phyloP scores from a whole-genome alignment of 1,140 invertebrate genomes.

The Nylanderia fulva region DNA sequence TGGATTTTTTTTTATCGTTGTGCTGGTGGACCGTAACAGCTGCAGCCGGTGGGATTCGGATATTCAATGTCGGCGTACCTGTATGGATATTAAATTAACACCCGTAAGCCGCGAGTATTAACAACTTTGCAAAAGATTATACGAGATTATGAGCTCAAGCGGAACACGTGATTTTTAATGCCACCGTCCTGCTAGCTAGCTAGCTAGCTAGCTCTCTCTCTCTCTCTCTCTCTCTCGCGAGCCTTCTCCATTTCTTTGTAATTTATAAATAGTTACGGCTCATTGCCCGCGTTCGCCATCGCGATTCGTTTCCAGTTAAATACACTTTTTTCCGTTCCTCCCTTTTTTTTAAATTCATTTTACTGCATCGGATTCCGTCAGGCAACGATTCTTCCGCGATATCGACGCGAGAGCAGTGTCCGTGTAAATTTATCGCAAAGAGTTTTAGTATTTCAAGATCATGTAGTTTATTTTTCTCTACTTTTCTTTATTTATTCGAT shows the following conservation, averaged over 20 bases:
- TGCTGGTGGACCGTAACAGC: conserved; percentile 76
- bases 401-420: background rate
- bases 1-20: conserved; percentile 85
- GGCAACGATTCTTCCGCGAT: conserved; percentile 9
- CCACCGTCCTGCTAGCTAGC: conserved; percentile 70
- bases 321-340: conserved; percentile 12
- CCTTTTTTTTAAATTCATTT: conserved; percentile 19
- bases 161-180: conserved; percentile 87
- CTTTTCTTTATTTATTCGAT: background rate
- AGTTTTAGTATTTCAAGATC: background rate
- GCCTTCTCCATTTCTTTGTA: conserved; percentile 71
- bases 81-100: conserved; percentile 87
- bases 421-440: conserved; percentile 12
- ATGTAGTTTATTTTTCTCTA: background rate
- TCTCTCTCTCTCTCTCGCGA: conserved; percentile 59
- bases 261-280: conserved; percentile 78
- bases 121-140: conserved; percentile 87
- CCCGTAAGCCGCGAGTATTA: conserved; percentile 86
- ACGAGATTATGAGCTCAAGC: conserved; percentile 86
- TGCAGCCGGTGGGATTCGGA: conserved; percentile 85
- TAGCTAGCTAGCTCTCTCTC: too few relatives aligned
- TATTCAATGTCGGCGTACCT: conserved; percentile 86
- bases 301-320: conserved; percentile 68
- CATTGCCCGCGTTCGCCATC: conserved; percentile 55
- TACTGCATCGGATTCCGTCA: conserved; percentile 1